Conservation (phyloP, 2,888 invertebrate species). For the Rhagophthalmus giganteus region DNA sequence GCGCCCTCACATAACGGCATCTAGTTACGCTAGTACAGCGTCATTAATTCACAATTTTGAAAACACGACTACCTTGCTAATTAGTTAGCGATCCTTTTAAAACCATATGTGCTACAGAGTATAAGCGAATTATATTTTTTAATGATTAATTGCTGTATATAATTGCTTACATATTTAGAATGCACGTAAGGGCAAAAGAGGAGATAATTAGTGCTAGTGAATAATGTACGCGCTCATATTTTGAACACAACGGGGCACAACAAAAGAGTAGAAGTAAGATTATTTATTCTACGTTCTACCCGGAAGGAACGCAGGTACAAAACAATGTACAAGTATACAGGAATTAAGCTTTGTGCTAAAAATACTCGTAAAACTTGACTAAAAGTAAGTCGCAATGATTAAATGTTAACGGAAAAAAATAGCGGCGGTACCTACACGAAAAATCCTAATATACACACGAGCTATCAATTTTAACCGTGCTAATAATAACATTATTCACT, state of each 20-base stretch:
- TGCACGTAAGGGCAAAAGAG: slow-evolving; percentile 22
- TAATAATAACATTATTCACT: no score
- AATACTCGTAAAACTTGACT: slow-evolving; percentile 19
- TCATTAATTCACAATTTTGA: not conserved
- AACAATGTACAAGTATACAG: slow-evolving; percentile 34
- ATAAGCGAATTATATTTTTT: slow-evolving; percentile 5
- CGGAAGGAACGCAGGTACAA: slow-evolving; percentile 42
- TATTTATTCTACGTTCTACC: slow-evolving; percentile 43
- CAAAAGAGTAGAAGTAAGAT: slow-evolving; percentile 42
- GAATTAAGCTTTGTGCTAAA: slow-evolving; percentile 32
- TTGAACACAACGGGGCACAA: slow-evolving; percentile 41
- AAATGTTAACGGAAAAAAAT: no score
- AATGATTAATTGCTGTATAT: slow-evolving; percentile 17
- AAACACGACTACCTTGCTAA: not conserved
- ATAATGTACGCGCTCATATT: slow-evolving; percentile 42
- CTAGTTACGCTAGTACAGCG: not conserved
- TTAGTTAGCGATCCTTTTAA: slow-evolving; percentile 4
- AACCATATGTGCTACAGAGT: slow-evolving; percentile 1
- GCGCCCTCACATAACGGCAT: not conserved
- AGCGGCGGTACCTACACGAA: no score
- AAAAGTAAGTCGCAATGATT: slow-evolving; percentile 4
- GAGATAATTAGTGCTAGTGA: slow-evolving; percentile 41
- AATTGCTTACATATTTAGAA: slow-evolving; percentile 21
- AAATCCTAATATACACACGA: no score
- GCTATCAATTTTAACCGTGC: no score